These are phyloP conservation scores for Crioceris asparagi DNA, from an alignment of 2,888 invertebrate species.

Conservation along the genomic window DNA sequence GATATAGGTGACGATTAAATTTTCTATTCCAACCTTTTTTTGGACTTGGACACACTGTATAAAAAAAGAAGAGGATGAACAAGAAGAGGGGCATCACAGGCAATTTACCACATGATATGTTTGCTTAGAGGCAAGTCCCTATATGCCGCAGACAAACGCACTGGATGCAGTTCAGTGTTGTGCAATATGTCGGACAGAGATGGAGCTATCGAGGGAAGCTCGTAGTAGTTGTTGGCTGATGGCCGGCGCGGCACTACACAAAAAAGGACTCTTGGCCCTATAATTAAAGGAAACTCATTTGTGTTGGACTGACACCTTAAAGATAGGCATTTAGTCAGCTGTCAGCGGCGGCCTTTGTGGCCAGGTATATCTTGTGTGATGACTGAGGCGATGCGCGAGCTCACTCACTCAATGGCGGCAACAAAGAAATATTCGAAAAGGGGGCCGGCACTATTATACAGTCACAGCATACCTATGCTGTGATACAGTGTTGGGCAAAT, in stretches of 20 bases:
- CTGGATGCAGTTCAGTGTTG: not conserved
- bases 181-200: conserved; percentile 18
- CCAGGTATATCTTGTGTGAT: too few species aligned
- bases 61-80: too few species aligned
- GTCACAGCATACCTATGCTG: too few species aligned
- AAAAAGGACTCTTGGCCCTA: conserved; percentile 39
- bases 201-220: conserved; percentile 12
- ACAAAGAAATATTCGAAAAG: too few species aligned
- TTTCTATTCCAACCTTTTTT: too few species aligned
- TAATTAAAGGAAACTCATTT: conserved; percentile 42
- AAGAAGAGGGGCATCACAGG: conserved; percentile 38
- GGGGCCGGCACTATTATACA: too few species aligned
- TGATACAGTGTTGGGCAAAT: too few species aligned
- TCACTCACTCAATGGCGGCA: too few species aligned
- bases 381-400: too few species aligned
- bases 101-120: conserved; percentile 41
- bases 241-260: conserved; percentile 34
- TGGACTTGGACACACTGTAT: too few species aligned
- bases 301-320: conserved; percentile 41
- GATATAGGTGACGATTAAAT: too few species aligned
- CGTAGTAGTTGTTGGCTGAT: conserved; percentile 12
- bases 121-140: conserved; percentile 39
- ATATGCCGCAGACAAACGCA: conserved; percentile 11
- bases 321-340: conserved; percentile 42
- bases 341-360: conserved; percentile 40